Conservation (phyloP, 1,140 invertebrate genomes). For the Leptonema lineaticorne region DNA sequence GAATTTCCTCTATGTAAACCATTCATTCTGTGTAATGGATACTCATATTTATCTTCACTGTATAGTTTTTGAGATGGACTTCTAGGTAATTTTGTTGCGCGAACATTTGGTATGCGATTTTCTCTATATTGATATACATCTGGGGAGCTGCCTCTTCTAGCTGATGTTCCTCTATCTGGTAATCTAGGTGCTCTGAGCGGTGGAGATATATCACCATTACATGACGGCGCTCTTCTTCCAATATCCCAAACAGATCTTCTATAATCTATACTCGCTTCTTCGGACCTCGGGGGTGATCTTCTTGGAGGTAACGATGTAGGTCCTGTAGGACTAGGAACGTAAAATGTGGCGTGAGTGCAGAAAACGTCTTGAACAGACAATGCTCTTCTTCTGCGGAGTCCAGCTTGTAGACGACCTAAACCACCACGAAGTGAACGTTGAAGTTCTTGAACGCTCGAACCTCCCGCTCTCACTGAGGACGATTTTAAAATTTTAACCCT, state of each 20-base stretch:
- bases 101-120: conserved; percentile 43
- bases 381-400: conserved; percentile 62
- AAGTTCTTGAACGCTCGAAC: conserved; percentile 49
- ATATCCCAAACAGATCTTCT: conserved; percentile 41
- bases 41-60: conserved; percentile 32
- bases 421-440: conserved; percentile 64
- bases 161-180: conserved; percentile 39
- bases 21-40: conserved; percentile 21
- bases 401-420: conserved; percentile 67
- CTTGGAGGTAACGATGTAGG: conserved; percentile 37
- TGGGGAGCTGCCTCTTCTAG: conserved; percentile 52
- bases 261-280: conserved; percentile 40
- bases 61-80: conserved; percentile 42
- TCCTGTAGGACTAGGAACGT: conserved; percentile 63
- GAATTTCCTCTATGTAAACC: conserved; percentile 35
- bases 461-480: conserved; percentile 63
- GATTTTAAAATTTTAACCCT: conserved; percentile 61
- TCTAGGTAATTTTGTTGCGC: conserved; percentile 46
- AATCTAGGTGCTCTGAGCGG: conserved; percentile 44
- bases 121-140: conserved; percentile 48
- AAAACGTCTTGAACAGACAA: conserved; percentile 68
- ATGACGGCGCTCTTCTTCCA: conserved; percentile 43
- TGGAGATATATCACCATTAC: conserved; percentile 43
- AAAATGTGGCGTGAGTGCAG: conserved; percentile 62
- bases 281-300: conserved; percentile 24